These are phyloP conservation scores for Pseudomyrmex gracilis DNA, from an alignment of 1,140 invertebrate genomes.

Conservation along the genomic window DNA sequence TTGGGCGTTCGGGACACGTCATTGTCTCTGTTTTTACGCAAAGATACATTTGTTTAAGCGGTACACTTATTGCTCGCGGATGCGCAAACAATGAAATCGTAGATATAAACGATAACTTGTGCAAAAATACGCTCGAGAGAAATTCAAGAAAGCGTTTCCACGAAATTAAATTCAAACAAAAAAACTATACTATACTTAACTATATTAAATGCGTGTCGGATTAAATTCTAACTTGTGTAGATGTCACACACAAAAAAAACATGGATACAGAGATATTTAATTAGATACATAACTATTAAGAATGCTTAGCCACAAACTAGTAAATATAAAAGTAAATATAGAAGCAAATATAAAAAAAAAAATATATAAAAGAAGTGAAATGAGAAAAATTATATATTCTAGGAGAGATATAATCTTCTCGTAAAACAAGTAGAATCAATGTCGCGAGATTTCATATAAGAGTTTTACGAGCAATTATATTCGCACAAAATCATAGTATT, in stretches of 20 bases:
- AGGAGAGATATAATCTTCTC: not conserved
- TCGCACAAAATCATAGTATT: constrained; percentile 1
- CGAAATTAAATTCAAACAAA: constrained; percentile 1
- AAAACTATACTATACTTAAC: not conserved
- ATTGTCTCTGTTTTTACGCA: constrained; percentile 40
- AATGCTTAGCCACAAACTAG: not conserved
- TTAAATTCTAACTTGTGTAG: no score
- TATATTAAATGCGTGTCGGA: no score
- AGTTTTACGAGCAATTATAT: constrained; percentile 24
- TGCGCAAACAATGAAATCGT: constrained; percentile 34
- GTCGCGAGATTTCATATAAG: not conserved
- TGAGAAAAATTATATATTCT: not conserved
- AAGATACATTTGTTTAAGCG: constrained; percentile 52
- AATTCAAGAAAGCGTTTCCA: not conserved
- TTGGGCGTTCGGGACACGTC: constrained; percentile 32
- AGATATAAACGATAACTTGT: constrained; percentile 18
- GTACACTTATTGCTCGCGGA: constrained; percentile 42
- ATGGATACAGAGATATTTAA: not conserved
- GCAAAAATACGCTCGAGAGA: not conserved
- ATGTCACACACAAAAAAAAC: not conserved
- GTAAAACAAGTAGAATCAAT: not conserved
- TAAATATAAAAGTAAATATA: not conserved
- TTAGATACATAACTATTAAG: no score
- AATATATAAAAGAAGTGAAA: not conserved
- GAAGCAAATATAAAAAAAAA: not conserved